Percentiles rank a stretch among this genome's conserved stretches.
phyloP scores from a whole-genome alignment of 2,113 vertebrate species.

The Erythrocercus mccallii region DNA sequence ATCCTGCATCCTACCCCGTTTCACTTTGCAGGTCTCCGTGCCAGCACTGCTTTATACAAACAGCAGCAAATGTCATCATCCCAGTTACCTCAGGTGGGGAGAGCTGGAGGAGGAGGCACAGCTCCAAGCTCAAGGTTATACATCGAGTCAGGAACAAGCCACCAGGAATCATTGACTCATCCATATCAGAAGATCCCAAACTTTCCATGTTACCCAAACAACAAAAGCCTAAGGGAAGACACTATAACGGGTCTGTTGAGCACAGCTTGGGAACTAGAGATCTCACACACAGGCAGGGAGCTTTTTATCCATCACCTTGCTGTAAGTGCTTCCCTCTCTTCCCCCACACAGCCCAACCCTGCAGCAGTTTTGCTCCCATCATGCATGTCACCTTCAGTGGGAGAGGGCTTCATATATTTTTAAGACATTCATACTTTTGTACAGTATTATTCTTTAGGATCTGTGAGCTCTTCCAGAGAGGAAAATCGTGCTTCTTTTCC shows the following conservation, averaged over 20 bases:
- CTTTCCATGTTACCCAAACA: background rate
- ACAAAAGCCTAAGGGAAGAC: background rate
- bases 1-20: background rate
- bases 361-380: background rate
- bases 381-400: background rate
- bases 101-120: background rate
- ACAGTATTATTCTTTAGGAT: background rate
- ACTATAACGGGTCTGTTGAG: background rate
- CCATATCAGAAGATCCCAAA: background rate
- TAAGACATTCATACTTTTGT: background rate
- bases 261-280: background rate
- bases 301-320: background rate
- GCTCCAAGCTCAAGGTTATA: slow-evolving; percentile 4
- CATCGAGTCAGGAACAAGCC: background rate
- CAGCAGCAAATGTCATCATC: background rate
- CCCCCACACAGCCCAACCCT: background rate
- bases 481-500: rapidly evolving
- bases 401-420: background rate
- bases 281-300: background rate
- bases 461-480: background rate
- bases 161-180: background rate
- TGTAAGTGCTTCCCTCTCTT: background rate
- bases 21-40: background rate
- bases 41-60: background rate
- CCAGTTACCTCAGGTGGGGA: background rate